Conservation (phyloP, 2,888 invertebrate genomes). For the Drosophila nr. medialis region DNA sequence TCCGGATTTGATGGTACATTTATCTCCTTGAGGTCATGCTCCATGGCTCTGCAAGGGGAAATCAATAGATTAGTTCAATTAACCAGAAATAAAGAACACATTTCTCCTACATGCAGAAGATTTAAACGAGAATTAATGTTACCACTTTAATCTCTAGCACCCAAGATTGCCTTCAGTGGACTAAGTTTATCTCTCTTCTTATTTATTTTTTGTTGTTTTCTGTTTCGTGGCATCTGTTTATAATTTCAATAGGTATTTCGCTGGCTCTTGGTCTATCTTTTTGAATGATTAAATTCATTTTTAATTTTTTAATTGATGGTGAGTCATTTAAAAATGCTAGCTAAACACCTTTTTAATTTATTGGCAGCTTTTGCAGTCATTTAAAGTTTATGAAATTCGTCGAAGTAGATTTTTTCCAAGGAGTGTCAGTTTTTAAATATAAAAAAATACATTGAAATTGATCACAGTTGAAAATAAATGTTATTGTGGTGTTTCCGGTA, state of each 20-base stretch:
- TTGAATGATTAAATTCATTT: background rate
- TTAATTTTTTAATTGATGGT: background rate
- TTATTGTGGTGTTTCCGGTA: background rate
- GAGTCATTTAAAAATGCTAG: background rate
- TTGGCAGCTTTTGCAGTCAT: background rate
- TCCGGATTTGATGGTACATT: conserved; percentile 83
- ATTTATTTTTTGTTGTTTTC: background rate
- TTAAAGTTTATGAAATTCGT: background rate
- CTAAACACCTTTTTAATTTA: background rate
- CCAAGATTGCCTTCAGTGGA: background rate
- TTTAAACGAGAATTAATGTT: background rate
- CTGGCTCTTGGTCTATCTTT: background rate
- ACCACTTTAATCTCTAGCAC: background rate
- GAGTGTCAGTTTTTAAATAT: background rate
- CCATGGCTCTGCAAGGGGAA: conserved; percentile 82
- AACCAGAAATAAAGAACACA: background rate
- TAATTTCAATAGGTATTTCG: background rate
- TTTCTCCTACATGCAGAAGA: background rate
- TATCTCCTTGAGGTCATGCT: conserved; percentile 83
- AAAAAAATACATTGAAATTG: background rate
- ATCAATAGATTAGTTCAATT: background rate
- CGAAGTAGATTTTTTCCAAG: background rate
- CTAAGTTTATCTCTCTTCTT: background rate
- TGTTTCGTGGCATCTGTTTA: background rate
- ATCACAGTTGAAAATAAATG: background rate